Conservation (phyloP, 1,140 invertebrate genomes). For the Halyomorpha halys region DNA sequence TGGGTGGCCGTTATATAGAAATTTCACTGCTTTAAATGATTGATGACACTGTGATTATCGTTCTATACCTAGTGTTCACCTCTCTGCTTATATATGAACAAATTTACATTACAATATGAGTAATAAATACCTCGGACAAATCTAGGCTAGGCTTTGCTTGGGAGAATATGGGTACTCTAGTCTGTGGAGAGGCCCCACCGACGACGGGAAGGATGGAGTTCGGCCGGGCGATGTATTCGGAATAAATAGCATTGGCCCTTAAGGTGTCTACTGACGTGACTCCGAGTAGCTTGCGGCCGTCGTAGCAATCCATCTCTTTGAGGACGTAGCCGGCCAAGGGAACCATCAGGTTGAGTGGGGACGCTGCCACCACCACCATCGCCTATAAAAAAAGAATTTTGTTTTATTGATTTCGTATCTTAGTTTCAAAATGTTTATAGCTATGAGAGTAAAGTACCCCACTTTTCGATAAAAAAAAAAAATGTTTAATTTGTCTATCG, state of each 20-base stretch:
- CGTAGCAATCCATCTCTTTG: not conserved
- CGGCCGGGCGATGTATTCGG: constrained; percentile 48
- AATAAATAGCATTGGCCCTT: constrained; percentile 60
- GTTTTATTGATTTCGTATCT: too few relatives aligned
- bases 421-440: too few relatives aligned
- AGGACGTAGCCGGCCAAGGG: not conserved
- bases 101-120: too few relatives aligned
- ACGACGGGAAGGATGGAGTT: constrained; percentile 66
- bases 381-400: constrained; percentile 2
- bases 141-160: constrained; percentile 37
- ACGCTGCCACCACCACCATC: constrained; percentile 11
- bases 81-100: too few relatives aligned
- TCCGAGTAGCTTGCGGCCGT: constrained; percentile 45
- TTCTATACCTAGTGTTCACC: too few relatives aligned
- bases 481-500: too few relatives aligned
- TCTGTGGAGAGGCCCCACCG: constrained; percentile 65
- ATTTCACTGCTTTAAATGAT: too few relatives aligned
- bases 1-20: too few relatives aligned
- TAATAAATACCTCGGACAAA: constrained; percentile 2
- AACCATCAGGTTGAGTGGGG: constrained; percentile 2
- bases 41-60: too few relatives aligned
- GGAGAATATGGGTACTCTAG: constrained; percentile 72
- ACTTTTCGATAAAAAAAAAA: too few relatives aligned
- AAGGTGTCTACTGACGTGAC: constrained; percentile 67
- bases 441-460: too few relatives aligned